phyloP scores from a whole-genome alignment of 2,797 vertebrate species.

The Periophthalmus magnuspinnatus region DNA sequence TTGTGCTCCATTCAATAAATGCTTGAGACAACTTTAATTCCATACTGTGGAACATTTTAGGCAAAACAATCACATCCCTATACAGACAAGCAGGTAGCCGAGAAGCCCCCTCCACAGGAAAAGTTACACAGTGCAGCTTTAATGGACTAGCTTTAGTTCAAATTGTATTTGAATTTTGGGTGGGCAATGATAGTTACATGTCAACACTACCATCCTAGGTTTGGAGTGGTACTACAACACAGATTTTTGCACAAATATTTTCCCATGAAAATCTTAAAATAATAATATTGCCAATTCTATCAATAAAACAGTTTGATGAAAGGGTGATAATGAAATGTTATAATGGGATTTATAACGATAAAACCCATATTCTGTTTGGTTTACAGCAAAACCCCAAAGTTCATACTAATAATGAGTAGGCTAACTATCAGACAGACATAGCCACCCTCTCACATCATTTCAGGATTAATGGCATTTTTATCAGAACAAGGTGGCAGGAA shows the following conservation, averaged over 20 bases:
- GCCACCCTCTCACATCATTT: conserved; percentile 22
- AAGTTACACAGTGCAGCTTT: neutral
- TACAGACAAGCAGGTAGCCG: neutral
- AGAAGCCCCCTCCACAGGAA: neutral
- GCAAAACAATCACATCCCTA: neutral
- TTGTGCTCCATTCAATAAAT: neutral
- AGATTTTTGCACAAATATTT: neutral
- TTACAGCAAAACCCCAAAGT: neutral
- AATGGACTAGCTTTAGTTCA: neutral
- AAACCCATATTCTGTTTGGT: neutral
- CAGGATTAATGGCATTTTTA: conserved; percentile 47
- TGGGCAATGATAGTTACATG: neutral
- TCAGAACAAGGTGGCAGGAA: conserved; percentile 57
- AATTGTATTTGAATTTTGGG: neutral
- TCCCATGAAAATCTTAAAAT: neutral
- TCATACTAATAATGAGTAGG: neutral
- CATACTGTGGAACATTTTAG: too few species aligned
- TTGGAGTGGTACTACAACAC: neutral
- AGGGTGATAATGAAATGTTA: neutral
- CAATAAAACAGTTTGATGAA: neutral
- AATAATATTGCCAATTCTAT: neutral
- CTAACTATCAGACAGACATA: conserved; percentile 4
- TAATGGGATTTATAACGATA: neutral
- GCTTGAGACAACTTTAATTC: neutral
- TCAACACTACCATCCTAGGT: neutral